Conservation (phyloP, 2,113 vertebrate genomes). For the Rafetus swinhoei region DNA sequence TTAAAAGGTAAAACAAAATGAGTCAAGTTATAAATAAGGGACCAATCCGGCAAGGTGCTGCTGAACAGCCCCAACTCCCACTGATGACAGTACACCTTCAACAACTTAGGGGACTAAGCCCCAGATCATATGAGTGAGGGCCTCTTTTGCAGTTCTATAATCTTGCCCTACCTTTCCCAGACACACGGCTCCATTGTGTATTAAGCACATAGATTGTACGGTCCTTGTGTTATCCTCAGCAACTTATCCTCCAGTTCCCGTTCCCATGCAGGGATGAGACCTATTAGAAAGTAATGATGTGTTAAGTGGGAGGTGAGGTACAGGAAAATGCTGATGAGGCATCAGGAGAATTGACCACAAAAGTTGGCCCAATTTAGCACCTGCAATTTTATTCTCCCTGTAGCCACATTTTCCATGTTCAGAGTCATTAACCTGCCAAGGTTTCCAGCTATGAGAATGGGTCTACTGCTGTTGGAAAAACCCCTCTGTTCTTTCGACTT, state of each 20-base stretch:
- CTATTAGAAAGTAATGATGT: constrained; percentile 69
- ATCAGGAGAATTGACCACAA: not conserved
- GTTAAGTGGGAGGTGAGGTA: constrained; percentile 47
- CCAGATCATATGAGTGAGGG: constrained; percentile 36
- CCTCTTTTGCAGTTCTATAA: constrained; percentile 70
- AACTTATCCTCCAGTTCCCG: constrained; percentile 32
- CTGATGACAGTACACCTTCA: constrained; percentile 8
- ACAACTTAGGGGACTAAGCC: constrained; percentile 27
- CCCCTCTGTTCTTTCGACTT: no score
- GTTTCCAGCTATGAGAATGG: not conserved
- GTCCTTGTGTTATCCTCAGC: constrained; percentile 58
- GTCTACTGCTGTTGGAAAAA: no score
- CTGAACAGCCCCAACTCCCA: constrained; percentile 51
- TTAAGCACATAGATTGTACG: constrained; percentile 25
- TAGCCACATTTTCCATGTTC: not conserved
- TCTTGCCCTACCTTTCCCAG: no score
- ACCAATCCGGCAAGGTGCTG: not conserved
- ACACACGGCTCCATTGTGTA: constrained; percentile 71
- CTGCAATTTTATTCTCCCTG: not conserved
- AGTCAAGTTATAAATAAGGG: constrained; percentile 27
- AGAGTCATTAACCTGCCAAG: not conserved
- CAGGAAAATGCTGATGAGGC: constrained; percentile 35
- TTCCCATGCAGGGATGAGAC: constrained; percentile 64
- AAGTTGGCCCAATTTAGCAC: not conserved
- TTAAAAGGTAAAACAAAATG: constrained; percentile 65